These are phyloP conservation scores for Venustoraphidia nigricollis DNA, from an alignment of 2,888 invertebrate species.

Conservation along the genomic window DNA sequence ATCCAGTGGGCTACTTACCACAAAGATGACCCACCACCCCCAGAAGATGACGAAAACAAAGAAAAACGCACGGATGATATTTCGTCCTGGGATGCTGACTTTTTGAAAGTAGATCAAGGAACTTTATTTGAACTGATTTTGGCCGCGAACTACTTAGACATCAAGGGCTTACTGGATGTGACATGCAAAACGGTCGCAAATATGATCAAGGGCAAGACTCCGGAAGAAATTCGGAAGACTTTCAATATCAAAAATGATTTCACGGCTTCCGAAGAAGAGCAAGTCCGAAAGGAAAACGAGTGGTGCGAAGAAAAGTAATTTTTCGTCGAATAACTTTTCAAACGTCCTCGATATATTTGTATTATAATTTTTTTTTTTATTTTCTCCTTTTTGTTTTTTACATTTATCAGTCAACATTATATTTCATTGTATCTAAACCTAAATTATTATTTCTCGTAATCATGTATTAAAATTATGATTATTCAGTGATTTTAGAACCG, in stretches of 20 bases:
- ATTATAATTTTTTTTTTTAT: too few species aligned
- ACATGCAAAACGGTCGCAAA: conserved; percentile 97
- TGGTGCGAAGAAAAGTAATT: conserved; percentile 80
- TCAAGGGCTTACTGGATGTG: conserved; percentile 88
- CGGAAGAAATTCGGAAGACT: conserved; percentile 90
- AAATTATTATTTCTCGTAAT: too few species aligned
- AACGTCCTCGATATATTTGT: too few species aligned
- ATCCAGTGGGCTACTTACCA: conserved; percentile 88
- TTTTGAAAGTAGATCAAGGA: conserved; percentile 95
- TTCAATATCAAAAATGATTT: conserved; percentile 97
- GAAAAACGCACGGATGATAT: conserved; percentile 99
- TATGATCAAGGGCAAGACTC: conserved; percentile 98
- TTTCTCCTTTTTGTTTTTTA: too few species aligned
- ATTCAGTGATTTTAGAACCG: too few species aligned
- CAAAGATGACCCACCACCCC: conserved; percentile 88
- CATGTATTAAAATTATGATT: too few species aligned
- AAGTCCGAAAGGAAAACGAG: conserved; percentile 91
- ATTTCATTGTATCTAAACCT: too few species aligned
- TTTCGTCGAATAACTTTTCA: neutral
- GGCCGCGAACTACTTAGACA: conserved; percentile 94
- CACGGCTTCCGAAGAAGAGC: conserved; percentile 90
- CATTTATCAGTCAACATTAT: too few species aligned
- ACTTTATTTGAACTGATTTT: conserved; percentile 91
- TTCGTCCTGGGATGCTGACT: conserved; percentile 98
- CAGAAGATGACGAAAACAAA: conserved; percentile 94